These are phyloP conservation scores for Chiroxiphia lanceolata DNA, from an alignment of 2,797 vertebrate genomes.

Conservation along the genomic window DNA sequence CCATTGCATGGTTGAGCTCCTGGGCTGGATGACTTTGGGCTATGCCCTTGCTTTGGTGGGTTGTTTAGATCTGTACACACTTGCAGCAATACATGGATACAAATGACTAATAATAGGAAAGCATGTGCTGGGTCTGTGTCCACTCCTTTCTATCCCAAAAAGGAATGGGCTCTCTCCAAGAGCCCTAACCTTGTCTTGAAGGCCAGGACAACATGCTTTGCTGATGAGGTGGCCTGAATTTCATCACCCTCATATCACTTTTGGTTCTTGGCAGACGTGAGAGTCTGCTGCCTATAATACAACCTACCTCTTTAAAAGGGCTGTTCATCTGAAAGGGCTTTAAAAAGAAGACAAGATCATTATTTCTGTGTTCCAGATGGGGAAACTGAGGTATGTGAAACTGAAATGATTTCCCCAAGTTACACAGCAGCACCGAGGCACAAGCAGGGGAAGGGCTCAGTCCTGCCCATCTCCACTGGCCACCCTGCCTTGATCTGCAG, in stretches of 20 bases:
- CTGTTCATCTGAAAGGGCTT: constrained; percentile 25
- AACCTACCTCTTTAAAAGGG: constrained; percentile 52
- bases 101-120: constrained; percentile 64
- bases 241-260: constrained; percentile 66
- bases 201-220: constrained; percentile 64
- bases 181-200: constrained; percentile 67
- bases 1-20: rapidly evolving
- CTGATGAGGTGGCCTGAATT: constrained; percentile 63
- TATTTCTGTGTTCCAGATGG: not conserved
- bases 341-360: constrained; percentile 32
- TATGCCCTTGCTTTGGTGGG: not conserved
- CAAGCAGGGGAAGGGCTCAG: not conserved
- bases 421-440: not conserved
- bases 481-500: not conserved
- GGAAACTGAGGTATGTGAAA: not conserved
- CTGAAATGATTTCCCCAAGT: not conserved
- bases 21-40: not conserved
- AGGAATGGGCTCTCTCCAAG: constrained; percentile 43
- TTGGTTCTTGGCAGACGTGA: constrained; percentile 46
- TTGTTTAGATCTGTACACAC: not conserved
- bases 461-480: not conserved
- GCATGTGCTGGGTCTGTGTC: constrained; percentile 36
- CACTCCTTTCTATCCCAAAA: constrained; percentile 59
- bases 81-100: not conserved
- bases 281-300: constrained; percentile 40